Conservation (phyloP, 1,140 invertebrate genomes). For the Eurosta solidaginis region DNA sequence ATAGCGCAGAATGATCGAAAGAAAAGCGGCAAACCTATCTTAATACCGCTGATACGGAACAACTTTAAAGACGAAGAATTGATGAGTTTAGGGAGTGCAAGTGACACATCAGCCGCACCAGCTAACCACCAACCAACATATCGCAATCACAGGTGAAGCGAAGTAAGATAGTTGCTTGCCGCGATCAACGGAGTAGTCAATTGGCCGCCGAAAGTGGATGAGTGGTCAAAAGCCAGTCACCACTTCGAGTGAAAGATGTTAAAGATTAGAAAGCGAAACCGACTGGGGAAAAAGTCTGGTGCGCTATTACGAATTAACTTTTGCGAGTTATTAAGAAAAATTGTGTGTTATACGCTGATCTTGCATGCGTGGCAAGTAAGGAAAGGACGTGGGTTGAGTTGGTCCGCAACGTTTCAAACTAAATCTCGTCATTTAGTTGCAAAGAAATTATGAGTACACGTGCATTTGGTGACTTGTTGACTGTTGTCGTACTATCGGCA, state of each 20-base stretch:
- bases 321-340: slow-evolving; percentile 24
- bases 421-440: neutral
- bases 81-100: neutral
- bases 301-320: slow-evolving; percentile 6
- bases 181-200: neutral
- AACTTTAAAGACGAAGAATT: slow-evolving; percentile 14
- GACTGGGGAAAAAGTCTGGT: neutral
- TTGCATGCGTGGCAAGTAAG: neutral
- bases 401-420: neutral
- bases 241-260: neutral
- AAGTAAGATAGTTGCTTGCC: neutral
- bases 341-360: neutral
- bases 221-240: slow-evolving; percentile 1
- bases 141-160: neutral
- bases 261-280: slow-evolving; percentile 20
- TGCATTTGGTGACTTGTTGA: slow-evolving; percentile 23
- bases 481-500: neutral
- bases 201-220: neutral
- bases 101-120: neutral
- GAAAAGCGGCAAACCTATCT: neutral
- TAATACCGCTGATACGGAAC: neutral
- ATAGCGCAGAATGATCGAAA: neutral
- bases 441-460: slow-evolving; percentile 9
- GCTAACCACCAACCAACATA: neutral
- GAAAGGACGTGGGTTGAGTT: neutral